Percentiles rank a stretch among this genome's conserved stretches.
Evolutionary conservation across 2,888 invertebrate genomes (phyloP).

Genomic region (Phorcus lineatus): DNA sequence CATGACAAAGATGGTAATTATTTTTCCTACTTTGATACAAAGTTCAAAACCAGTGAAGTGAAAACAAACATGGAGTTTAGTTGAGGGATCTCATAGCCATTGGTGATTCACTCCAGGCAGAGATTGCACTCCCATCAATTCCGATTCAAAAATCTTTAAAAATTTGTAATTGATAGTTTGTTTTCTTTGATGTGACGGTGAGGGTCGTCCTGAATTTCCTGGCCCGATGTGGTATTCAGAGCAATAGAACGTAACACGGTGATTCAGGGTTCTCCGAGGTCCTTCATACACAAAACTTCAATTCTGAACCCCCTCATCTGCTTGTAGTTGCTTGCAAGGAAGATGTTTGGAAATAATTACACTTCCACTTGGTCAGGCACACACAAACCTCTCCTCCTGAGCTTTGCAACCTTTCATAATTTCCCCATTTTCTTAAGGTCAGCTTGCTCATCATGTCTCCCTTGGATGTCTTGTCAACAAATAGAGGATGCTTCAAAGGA

Average conservation of each 20-base stretch:
- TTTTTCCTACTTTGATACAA: too few relatives aligned
- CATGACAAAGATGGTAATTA: too few relatives aligned
- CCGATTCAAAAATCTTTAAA: neutral
- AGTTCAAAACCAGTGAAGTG: too few relatives aligned
- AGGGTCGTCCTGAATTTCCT: neutral
- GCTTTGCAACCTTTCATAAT: neutral
- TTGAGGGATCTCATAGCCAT: too few relatives aligned
- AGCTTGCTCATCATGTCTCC: neutral
- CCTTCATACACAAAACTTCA: neutral
- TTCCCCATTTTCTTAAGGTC: slow-evolving; percentile 2
- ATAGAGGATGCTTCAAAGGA: too few relatives aligned
- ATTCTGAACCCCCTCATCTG: neutral
- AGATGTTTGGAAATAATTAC: slow-evolving; percentile 18
- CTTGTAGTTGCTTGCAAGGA: neutral
- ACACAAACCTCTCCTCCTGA: neutral
- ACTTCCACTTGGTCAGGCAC: slow-evolving; percentile 16
- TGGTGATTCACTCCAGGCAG: too few relatives aligned
- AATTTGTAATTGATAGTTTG: neutral
- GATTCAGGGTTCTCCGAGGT: too few relatives aligned
- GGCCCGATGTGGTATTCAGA: too few relatives aligned
- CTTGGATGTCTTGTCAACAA: too few relatives aligned
- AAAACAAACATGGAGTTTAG: too few relatives aligned
- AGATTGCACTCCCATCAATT: too few relatives aligned
- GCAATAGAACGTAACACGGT: too few relatives aligned
- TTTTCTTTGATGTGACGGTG: neutral